phyloP scores from a whole-genome alignment of 2,888 invertebrate species.

The Cylloceria caligata region DNA sequence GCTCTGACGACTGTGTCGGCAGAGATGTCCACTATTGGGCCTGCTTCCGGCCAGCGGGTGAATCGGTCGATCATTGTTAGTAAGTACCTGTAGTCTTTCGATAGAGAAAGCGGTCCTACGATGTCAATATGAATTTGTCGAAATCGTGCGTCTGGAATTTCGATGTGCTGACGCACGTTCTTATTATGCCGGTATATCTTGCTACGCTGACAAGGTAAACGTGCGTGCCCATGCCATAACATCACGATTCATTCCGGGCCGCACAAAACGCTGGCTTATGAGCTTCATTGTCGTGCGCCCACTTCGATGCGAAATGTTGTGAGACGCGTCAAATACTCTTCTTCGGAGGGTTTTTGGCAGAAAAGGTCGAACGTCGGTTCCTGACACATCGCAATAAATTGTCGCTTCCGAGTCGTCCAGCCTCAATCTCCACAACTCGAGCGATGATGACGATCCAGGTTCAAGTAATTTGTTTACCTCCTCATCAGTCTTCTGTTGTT shows the following conservation, averaged over 20 bases:
- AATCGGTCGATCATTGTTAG: too few relatives aligned
- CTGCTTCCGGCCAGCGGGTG: slow-evolving; percentile 74
- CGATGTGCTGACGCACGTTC: slow-evolving; percentile 68
- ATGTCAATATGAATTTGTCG: slow-evolving; percentile 79
- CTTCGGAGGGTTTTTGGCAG: too few relatives aligned
- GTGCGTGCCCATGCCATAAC: too few relatives aligned
- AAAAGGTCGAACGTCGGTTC: too few relatives aligned
- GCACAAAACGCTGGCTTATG: too few relatives aligned
- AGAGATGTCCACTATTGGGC: slow-evolving; percentile 66
- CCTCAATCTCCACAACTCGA: slow-evolving; percentile 17
- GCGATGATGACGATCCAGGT: too few relatives aligned
- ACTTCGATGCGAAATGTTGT: slow-evolving; percentile 69
- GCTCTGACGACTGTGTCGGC: slow-evolving; percentile 50
- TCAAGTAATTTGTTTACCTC: too few relatives aligned
- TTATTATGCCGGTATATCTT: slow-evolving; percentile 75
- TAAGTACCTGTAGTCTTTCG: slow-evolving; percentile 75
- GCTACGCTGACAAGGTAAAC: slow-evolving; percentile 76
- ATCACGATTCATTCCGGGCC: too few relatives aligned
- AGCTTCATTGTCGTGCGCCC: slow-evolving; percentile 66
- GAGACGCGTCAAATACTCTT: too few relatives aligned
- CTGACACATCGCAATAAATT: too few relatives aligned
- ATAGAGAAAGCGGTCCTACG: slow-evolving; percentile 77
- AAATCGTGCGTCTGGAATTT: too few relatives aligned
- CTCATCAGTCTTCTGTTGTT: too few relatives aligned
- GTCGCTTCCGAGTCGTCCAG: slow-evolving; percentile 6